These are phyloP conservation scores for Porites divaricata DNA, from an alignment of 92 coral and sea anemone species.

Conservation along the genomic window DNA sequence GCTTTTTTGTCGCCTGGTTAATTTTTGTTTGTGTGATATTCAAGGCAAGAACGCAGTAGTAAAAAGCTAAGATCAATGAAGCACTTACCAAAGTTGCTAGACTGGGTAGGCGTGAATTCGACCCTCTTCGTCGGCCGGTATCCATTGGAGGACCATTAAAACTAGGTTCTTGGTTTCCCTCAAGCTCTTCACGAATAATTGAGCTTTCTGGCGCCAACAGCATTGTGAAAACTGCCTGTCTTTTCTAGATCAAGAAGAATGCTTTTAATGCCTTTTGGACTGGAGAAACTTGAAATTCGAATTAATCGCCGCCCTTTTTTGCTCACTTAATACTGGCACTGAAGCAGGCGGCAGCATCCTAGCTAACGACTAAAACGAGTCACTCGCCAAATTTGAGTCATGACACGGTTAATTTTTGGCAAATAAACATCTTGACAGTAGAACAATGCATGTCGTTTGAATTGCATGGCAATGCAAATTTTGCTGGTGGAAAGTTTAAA, in stretches of 20 bases:
- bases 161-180: conserved; percentile 8
- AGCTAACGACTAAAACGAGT: neutral
- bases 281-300: neutral
- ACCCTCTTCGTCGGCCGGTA: conserved; percentile 21
- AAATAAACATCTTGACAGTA: conserved; percentile 30
- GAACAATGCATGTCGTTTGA: conserved; percentile 15
- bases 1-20: no score
- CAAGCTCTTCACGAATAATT: conserved; percentile 18
- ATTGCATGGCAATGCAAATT: conserved; percentile 35
- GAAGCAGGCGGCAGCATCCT: no score
- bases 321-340: neutral
- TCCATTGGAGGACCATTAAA: conserved; percentile 10
- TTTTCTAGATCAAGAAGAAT: neutral
- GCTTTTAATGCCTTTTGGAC: neutral
- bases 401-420: conserved; percentile 29
- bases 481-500: conserved; percentile 14
- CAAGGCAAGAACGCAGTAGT: neutral
- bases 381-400: conserved; percentile 1
- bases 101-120: conserved; percentile 73
- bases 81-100: conserved; percentile 82
- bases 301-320: neutral
- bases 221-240: conserved; percentile 15
- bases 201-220: conserved; percentile 32
- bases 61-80: neutral
- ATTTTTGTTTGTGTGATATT: neutral